phyloP scores from a whole-genome alignment of 1,140 invertebrate genomes.

The Pseudomyrmex gracilis region DNA sequence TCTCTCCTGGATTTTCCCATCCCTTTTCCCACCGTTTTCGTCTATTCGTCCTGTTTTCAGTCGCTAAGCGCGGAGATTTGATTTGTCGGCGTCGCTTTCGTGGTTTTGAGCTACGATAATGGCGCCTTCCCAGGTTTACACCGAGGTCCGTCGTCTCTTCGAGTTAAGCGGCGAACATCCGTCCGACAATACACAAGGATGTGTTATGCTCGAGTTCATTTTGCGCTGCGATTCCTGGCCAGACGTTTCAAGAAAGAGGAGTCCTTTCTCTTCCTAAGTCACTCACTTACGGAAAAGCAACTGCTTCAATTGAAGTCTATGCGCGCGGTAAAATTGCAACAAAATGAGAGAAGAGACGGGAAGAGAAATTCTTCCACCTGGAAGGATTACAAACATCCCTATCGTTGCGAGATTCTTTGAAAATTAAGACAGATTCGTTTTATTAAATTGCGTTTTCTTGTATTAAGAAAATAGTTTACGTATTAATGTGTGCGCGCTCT shows the following conservation, averaged over 20 bases:
- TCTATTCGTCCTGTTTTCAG: conserved; percentile 61
- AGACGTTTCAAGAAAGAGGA: conserved; percentile 45
- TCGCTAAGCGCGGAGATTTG: conserved; percentile 73
- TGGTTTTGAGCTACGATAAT: conserved; percentile 76
- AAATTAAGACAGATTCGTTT: conserved; percentile 27
- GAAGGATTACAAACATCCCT: conserved; percentile 23
- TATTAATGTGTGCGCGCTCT: neutral
- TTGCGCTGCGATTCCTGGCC: conserved; percentile 49
- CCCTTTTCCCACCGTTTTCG: conserved; percentile 17
- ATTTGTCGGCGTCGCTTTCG: conserved; percentile 70
- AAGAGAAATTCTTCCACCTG: conserved; percentile 23
- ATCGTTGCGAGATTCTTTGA: conserved; percentile 11
- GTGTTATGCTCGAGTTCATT: conserved; percentile 61
- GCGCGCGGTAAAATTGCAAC: conserved; percentile 56
- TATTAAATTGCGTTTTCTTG: neutral
- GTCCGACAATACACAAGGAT: conserved; percentile 71
- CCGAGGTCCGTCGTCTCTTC: conserved; percentile 65
- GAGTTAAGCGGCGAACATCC: conserved; percentile 68
- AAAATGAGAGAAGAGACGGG: conserved; percentile 29
- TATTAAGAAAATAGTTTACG: neutral
- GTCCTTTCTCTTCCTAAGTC: conserved; percentile 65
- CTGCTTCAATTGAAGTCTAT: conserved; percentile 57
- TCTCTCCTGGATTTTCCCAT: conserved; percentile 15
- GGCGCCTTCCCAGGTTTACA: conserved; percentile 66
- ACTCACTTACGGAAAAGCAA: conserved; percentile 65